These are phyloP conservation scores for Engystomops pustulosus DNA, from an alignment of 2,113 vertebrate genomes.

Conservation along the genomic window DNA sequence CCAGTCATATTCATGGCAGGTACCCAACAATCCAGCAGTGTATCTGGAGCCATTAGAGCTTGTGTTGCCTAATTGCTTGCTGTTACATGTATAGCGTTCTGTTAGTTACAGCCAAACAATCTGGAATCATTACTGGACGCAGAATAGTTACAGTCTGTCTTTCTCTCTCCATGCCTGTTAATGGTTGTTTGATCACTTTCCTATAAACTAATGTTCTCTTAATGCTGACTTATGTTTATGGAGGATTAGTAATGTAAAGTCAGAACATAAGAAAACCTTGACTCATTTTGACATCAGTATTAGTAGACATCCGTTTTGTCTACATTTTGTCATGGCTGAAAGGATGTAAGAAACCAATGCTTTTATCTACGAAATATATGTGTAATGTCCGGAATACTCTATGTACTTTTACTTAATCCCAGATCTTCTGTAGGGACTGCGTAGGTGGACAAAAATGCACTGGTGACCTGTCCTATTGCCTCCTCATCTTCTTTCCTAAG, in stretches of 20 bases:
- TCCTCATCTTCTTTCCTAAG: neutral
- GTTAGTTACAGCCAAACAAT: conserved; percentile 20
- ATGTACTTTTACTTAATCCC: conserved; percentile 48
- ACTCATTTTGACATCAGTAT: conserved; percentile 55
- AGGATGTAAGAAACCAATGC: conserved; percentile 45
- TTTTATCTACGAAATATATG: conserved; percentile 36
- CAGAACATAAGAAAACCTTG: conserved; percentile 38
- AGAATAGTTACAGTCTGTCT: conserved; percentile 18
- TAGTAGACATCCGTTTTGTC: conserved; percentile 49
- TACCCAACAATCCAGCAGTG: conserved; percentile 26
- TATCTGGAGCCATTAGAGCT: conserved; percentile 26
- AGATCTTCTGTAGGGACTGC: conserved; percentile 1
- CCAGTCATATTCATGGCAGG: conserved; percentile 53
- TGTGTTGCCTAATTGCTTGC: conserved; percentile 44
- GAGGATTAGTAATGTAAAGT: conserved; percentile 46
- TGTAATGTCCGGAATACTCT: neutral
- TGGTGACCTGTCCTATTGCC: neutral
- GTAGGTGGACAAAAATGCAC: conserved; percentile 3
- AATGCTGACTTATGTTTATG: conserved; percentile 20
- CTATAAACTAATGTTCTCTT: conserved; percentile 38
- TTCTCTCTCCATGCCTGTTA: neutral
- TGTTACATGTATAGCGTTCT: conserved; percentile 38
- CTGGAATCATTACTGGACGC: neutral
- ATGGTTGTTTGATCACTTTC: conserved; percentile 27
- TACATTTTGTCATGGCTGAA: conserved; percentile 37